These are phyloP conservation scores for Hyposmocoma kahamanoa DNA, from an alignment of 1,140 invertebrate genomes.

Conservation along the genomic window DNA sequence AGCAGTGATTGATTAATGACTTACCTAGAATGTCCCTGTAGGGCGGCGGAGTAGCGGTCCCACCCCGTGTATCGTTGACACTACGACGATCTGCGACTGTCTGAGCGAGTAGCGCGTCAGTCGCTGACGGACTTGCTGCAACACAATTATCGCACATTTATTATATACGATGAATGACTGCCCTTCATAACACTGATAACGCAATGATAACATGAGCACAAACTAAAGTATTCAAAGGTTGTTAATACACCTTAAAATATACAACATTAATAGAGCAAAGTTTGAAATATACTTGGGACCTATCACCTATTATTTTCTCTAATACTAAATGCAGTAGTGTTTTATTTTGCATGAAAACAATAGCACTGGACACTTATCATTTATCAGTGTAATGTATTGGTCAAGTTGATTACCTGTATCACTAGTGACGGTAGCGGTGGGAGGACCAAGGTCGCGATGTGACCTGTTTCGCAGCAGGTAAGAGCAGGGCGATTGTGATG, in stretches of 20 bases:
- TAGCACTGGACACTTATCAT: too few relatives aligned
- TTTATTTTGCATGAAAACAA: too few relatives aligned
- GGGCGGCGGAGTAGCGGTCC: slow-evolving; percentile 43
- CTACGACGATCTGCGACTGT: slow-evolving; percentile 34
- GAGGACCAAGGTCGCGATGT: slow-evolving; percentile 45
- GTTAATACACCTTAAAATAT: not conserved
- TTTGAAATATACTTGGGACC: too few relatives aligned
- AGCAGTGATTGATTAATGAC: not conserved
- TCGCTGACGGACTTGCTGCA: slow-evolving; percentile 48
- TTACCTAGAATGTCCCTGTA: slow-evolving; percentile 55
- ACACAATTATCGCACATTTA: slow-evolving; percentile 21
- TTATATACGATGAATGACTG: slow-evolving; percentile 50
- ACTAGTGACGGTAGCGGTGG: slow-evolving; percentile 52
- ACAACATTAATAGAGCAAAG: not conserved
- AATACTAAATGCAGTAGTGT: too few relatives aligned
- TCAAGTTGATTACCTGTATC: slow-evolving; percentile 48
- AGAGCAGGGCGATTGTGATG: slow-evolving; percentile 34
- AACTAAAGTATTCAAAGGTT: not conserved
- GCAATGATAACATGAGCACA: slow-evolving; percentile 36
- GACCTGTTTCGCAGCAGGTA: slow-evolving; percentile 54
- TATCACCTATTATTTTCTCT: too few relatives aligned
- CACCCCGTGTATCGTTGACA: slow-evolving; percentile 28
- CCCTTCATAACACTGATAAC: slow-evolving; percentile 54
- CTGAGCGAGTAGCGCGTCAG: slow-evolving; percentile 27
- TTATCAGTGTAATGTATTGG: not conserved